Evolutionary conservation across 23 tunicate species (phyloP), one percentile per base, ranked within the genome.

Genomic region (Halocynthia roretzi): DNA sequence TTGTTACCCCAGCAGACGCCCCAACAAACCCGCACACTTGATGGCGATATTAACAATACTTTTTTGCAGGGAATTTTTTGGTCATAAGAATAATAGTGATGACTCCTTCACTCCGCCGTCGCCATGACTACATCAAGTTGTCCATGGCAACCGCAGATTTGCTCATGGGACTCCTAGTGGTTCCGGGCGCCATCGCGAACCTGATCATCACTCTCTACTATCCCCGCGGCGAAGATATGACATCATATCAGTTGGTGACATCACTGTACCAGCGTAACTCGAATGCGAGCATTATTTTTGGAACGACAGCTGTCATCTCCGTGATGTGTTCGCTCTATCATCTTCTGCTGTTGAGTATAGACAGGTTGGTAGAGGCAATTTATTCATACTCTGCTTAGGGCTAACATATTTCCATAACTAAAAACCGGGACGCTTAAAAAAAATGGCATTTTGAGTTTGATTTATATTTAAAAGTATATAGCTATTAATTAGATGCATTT

Each of bases 81-180:
- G 92, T 92, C 54, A 92, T 92, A 51, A 76, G 67, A 9, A 70
- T 92, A 10, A 92, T 83, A 57, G 7, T 78, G 10, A 79, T 85
- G 22, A 92, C 77, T 6, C 64, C 76, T 2, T 50, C 83, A 5
- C 70, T 92, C 51, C 78, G 81, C 7, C 85, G 89, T 22, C 82
- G 92, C 7, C 88, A 92, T 69, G 92, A 92, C 7, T 92, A 71
- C 87, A 92, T 92, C 80, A 92, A 92, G 78, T 68, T 92, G 23
- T 92, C 98, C 2, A 61, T 92, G 68, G 98, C 98, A 6, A 78
- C 74, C 6, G 68, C 91, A 10, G 98, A 92, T 72, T 73, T 92
- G 15, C 82, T 92, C 51, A 71, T 92, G 17, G 98, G 98, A 8
- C 70, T 92, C 44, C 73, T 92, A 6, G 92, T 86, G 12, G 51